These are phyloP conservation scores for Platycheirus albimanus DNA, from an alignment of 2,888 invertebrate species.

Conservation along the genomic window DNA sequence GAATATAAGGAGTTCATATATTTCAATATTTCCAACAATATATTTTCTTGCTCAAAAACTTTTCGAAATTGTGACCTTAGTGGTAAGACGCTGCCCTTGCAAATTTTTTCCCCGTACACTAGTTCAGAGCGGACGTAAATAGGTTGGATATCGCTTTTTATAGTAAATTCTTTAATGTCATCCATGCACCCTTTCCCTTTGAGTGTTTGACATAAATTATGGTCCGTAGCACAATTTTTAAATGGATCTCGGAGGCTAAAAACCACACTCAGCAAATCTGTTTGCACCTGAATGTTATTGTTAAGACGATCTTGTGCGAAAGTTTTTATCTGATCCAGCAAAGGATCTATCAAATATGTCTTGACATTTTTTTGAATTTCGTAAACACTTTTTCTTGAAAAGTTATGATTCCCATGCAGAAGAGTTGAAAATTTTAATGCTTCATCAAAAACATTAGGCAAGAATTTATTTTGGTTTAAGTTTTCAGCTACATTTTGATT, in stretches of 20 bases:
- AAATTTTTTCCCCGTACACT: constrained; percentile 24
- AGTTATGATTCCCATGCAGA: constrained; percentile 25
- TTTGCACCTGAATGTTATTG: constrained; percentile 14
- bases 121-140: constrained; percentile 26
- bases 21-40: constrained; percentile 21
- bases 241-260: constrained; percentile 25
- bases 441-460: constrained; percentile 25
- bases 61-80: constrained; percentile 21
- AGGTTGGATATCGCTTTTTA: constrained; percentile 36
- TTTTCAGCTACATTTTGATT: constrained; percentile 2
- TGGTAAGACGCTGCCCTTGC: constrained; percentile 32
- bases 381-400: constrained; percentile 25
- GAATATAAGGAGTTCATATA: constrained; percentile 32
- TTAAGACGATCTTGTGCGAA: constrained; percentile 30
- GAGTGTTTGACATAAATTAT: constrained; percentile 29
- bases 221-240: too few relatives aligned
- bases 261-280: constrained; percentile 26
- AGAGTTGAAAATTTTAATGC: constrained; percentile 34
- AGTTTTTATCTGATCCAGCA: constrained; percentile 26
- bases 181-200: constrained; percentile 21
- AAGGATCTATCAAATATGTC: constrained; percentile 29
- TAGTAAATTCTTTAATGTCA: constrained; percentile 32
- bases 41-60: constrained; percentile 37
- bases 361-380: constrained; percentile 31
- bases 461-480: constrained; percentile 8